Percentiles rank a stretch among this genome's conserved stretches.
Evolutionary conservation across 1,140 invertebrate species (phyloP).

Genomic region (Harlomillsia oculata): DNA sequence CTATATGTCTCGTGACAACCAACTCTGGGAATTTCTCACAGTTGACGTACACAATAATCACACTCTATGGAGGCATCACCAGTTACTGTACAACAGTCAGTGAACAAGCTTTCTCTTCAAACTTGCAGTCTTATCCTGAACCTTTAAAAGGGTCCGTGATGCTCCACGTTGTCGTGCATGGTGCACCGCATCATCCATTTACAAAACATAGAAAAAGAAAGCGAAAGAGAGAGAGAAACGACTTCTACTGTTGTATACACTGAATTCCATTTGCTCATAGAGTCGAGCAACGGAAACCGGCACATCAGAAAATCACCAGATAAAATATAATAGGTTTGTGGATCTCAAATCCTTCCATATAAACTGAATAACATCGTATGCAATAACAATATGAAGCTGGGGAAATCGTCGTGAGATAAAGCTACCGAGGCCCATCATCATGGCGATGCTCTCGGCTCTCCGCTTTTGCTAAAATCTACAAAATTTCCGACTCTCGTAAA

Average conservation of each 20-base stretch:
- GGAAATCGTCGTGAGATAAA: slow-evolving; percentile 26
- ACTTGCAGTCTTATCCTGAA: too few species aligned
- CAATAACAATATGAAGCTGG: slow-evolving; percentile 31
- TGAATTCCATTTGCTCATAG: slow-evolving; percentile 9
- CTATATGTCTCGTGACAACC: too few species aligned
- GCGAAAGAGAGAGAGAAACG: too few species aligned
- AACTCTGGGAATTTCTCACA: too few species aligned
- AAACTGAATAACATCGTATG: slow-evolving; percentile 31
- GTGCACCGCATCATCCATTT: too few species aligned
- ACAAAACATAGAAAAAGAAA: too few species aligned
- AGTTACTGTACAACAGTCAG: too few species aligned
- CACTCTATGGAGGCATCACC: too few species aligned
- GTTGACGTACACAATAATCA: too few species aligned
- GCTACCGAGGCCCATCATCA: slow-evolving; percentile 18
- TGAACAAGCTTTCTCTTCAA: too few species aligned
- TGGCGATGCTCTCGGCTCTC: slow-evolving; percentile 6
- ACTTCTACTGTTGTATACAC: slow-evolving; percentile 1
- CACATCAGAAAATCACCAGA: slow-evolving; percentile 27
- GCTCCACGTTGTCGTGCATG: too few species aligned
- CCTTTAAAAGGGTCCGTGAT: too few species aligned
- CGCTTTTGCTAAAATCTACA: slow-evolving; percentile 22
- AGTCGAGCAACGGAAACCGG: slow-evolving; percentile 14
- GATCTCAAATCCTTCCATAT: slow-evolving; percentile 24
- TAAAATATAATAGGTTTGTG: slow-evolving; percentile 31
- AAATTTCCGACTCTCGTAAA: slow-evolving; percentile 30